Conservation (phyloP, 2,797 vertebrate genomes). For the Eulemur rubriventer region DNA sequence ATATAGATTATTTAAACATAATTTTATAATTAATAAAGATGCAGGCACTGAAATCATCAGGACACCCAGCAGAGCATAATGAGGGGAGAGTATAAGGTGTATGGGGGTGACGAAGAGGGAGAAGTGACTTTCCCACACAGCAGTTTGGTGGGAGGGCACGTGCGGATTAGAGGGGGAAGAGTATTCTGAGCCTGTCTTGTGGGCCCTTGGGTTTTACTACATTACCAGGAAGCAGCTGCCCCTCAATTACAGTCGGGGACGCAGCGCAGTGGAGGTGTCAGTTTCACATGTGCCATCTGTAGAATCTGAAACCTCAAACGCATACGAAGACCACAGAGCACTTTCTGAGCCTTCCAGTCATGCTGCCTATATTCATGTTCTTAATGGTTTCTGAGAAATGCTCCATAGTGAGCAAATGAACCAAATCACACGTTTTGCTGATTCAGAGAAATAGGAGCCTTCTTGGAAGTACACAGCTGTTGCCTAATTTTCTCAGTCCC, state of each 20-base stretch:
- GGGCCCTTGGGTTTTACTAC: background rate
- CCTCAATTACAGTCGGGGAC: background rate
- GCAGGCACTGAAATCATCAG: background rate
- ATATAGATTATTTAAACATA: background rate
- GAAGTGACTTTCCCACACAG: background rate
- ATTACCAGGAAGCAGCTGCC: background rate
- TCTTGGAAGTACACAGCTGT: background rate
- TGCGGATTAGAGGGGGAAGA: rapidly evolving
- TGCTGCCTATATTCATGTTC: background rate
- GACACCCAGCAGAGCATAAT: background rate
- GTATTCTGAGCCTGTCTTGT: background rate
- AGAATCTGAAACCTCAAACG: background rate
- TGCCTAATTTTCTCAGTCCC: background rate
- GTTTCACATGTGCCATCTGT: background rate
- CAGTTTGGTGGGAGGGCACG: background rate
- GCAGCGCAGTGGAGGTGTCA: background rate
- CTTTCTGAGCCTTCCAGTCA: background rate
- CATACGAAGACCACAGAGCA: background rate
- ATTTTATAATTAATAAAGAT: background rate
- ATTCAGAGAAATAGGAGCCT: background rate
- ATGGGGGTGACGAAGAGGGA: rapidly evolving
- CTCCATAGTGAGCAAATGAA: background rate
- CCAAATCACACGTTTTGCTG: background rate
- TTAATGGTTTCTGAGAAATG: background rate
- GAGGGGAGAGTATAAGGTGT: background rate